phyloP scores from a whole-genome alignment of 2,888 invertebrate species.

The Sycophila texana region DNA sequence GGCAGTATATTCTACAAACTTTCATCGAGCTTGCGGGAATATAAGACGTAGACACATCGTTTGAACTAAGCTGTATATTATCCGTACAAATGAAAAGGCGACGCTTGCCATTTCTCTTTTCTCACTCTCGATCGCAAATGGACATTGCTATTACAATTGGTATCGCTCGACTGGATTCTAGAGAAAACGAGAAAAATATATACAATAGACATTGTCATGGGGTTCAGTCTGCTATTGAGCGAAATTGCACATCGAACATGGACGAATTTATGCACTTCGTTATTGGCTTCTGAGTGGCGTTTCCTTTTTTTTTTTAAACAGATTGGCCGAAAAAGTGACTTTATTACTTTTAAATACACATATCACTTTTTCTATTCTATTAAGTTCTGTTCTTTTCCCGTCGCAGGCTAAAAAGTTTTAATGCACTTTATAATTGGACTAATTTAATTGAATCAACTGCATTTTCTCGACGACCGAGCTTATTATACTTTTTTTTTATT shows the following conservation, averaged over 20 bases:
- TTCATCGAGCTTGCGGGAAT: conserved; percentile 41
- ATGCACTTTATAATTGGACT: no score
- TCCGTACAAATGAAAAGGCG: conserved; percentile 21
- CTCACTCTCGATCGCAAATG: conserved; percentile 26
- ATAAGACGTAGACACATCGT: conserved; percentile 26
- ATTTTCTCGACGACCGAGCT: no score
- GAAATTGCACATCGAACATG: conserved; percentile 54
- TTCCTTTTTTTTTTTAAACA: no score
- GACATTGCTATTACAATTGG: conserved; percentile 22
- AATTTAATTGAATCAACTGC: no score
- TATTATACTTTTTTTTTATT: no score
- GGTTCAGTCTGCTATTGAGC: conserved; percentile 51
- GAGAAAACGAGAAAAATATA: conserved; percentile 51
- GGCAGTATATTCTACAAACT: conserved; percentile 21
- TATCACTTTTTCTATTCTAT: no score
- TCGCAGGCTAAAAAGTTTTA: no score
- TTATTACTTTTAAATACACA: no score
- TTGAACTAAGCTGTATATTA: conserved; percentile 15
- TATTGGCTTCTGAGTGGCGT: conserved; percentile 7
- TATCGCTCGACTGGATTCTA: conserved; percentile 45
- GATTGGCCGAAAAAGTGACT: no score
- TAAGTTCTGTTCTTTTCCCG: no score
- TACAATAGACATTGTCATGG: conserved; percentile 45
- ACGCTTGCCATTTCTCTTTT: conserved; percentile 8
- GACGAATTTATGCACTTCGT: conserved; percentile 42